Base-by-base conservation (phyloP, 2,113 vertebrate genomes). In the Ivindomyrus marchei region DNA sequence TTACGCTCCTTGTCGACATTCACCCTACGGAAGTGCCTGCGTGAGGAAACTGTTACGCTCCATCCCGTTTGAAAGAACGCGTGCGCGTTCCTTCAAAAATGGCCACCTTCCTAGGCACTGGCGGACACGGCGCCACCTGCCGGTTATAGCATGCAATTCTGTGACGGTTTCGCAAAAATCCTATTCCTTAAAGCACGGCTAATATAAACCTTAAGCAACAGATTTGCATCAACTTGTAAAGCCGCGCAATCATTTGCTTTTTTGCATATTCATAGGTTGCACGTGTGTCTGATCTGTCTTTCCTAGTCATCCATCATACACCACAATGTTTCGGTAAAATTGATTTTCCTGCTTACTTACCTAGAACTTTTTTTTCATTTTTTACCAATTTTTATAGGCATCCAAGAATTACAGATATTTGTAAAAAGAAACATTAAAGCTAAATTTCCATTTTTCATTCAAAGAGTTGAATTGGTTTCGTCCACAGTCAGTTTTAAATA, bases 41-140 rank as follows among this genome's bases (percentile, higher is more conserved):
- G 39, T 58, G 53, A 84, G 77, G 49, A 89, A 52, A 36, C 70
- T 89, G 87, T 56, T 74, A 58, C 45, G 21, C 89, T 74, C 70
- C 31, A 42, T 77, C 58, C 89, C 42, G 24, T 80, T 36, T n/a
- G 17, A 39, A 49, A 49, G 89, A 24, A 56, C 88, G 89, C 88
- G 31, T 31, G 88, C 6, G 5, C 50, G n/a, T 47, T n/a, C 4
- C 9, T n/a, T 45, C 45, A 47, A 46, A 47, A 13, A 46, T 46
- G 45, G 45, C 42, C 42, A 10, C 83, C 3, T 6, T 85, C 7
- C 83, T 24, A 4, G 3, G 21, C 8, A 47, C 19, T 47, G 31
- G 3, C 77, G 42, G 42, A 45, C 39, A 45, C 4, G 36, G 8
- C 45, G 45, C 83, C 83, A 24, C 45, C 83, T 85, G 45, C 24